Percentiles rank a stretch among this genome's conserved stretches.
Conservation (phyloP, 2,888 invertebrate genomes). For the Phortica okadai region DNA sequence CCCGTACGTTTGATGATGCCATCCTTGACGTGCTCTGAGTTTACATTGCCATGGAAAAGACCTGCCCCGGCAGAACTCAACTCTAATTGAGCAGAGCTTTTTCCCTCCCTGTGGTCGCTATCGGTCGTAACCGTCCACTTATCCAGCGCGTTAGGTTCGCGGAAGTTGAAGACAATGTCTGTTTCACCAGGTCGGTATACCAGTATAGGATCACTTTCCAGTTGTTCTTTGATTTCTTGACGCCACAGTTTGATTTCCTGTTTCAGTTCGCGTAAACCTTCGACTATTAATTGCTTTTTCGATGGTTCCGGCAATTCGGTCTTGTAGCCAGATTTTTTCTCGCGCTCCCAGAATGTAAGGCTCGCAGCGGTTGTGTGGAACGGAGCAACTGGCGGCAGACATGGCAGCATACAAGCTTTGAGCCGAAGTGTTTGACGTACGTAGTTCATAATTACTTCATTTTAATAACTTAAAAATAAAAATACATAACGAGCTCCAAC, state of each 20-base stretch:
- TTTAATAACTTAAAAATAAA: not conserved
- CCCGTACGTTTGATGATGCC: slow-evolving; percentile 87
- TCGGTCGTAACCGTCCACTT: slow-evolving; percentile 87
- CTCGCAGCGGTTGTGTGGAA: slow-evolving; percentile 69
- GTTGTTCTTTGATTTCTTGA: slow-evolving; percentile 82
- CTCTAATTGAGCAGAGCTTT: slow-evolving; percentile 82
- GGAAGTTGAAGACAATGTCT: slow-evolving; percentile 86
- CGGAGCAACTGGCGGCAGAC: slow-evolving; percentile 19
- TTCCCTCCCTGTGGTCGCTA: slow-evolving; percentile 88
- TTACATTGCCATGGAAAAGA: slow-evolving; percentile 84
- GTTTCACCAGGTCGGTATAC: slow-evolving; percentile 81
- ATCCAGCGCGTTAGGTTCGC: slow-evolving; percentile 80
- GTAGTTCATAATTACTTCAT: slow-evolving; percentile 17
- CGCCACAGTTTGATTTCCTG: slow-evolving; percentile 82
- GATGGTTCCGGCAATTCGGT: slow-evolving; percentile 72
- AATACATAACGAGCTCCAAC: not conserved
- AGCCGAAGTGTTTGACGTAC: slow-evolving; percentile 51
- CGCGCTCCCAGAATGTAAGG: slow-evolving; percentile 74
- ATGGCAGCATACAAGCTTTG: slow-evolving; percentile 34
- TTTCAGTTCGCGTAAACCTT: slow-evolving; percentile 83
- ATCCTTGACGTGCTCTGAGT: slow-evolving; percentile 86
- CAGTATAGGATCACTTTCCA: slow-evolving; percentile 81
- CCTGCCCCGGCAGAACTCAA: slow-evolving; percentile 84
- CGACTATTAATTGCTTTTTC: slow-evolving; percentile 79
- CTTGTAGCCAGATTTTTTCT: slow-evolving; percentile 75